These are phyloP conservation scores for Agriopis aurantiaria DNA, from an alignment of 2,888 invertebrate genomes.

Conservation along the genomic window DNA sequence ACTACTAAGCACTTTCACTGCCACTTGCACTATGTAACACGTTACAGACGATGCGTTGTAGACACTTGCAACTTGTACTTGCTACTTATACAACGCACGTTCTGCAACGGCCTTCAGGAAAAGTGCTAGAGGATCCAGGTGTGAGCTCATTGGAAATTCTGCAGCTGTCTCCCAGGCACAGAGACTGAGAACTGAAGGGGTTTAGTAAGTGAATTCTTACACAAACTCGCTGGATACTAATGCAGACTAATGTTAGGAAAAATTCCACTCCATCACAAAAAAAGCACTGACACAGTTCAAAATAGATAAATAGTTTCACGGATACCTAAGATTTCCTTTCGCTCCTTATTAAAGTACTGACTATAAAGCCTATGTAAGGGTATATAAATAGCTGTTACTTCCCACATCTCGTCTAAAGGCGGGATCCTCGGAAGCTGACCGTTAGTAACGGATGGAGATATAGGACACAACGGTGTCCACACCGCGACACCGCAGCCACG, in stretches of 20 bases:
- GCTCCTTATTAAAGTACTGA: not conserved
- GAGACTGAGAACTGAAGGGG: no score
- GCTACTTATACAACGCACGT: no score
- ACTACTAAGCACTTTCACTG: no score
- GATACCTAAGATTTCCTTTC: not conserved
- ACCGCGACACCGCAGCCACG: constrained; percentile 25
- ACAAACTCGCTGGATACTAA: no score
- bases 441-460: constrained; percentile 39
- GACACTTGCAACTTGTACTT: no score
- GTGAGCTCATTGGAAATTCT: no score
- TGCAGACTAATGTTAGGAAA: not conserved
- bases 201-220: no score
- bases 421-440: constrained; percentile 39
- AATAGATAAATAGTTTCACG: not conserved
- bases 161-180: no score
- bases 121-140: no score
- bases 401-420: constrained; percentile 16
- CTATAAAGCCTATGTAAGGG: not conserved
- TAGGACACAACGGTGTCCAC: constrained; percentile 34
- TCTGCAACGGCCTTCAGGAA: no score
- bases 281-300: not conserved
- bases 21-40: no score
- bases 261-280: not conserved
- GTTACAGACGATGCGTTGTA: no score
- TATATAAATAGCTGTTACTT: constrained; percentile 14